phyloP scores from a whole-genome alignment of 2,797 vertebrate genomes.

The Cuculus canorus region DNA sequence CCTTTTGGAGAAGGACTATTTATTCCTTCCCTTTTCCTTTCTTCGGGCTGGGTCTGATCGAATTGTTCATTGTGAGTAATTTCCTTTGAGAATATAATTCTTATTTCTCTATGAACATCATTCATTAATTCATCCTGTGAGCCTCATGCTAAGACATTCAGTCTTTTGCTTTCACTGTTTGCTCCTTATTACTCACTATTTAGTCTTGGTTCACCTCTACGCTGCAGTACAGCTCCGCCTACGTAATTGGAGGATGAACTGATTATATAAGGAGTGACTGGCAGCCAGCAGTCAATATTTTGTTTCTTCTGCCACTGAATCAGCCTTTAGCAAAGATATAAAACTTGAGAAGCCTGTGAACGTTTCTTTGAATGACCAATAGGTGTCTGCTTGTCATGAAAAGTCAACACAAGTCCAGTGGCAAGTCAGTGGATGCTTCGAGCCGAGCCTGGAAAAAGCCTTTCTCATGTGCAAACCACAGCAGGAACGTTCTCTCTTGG shows the following conservation, averaged over 20 bases:
- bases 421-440: background rate
- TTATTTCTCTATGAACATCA: slow-evolving; percentile 39
- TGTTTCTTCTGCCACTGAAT: background rate
- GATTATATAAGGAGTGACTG: background rate
- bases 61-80: slow-evolving; percentile 54
- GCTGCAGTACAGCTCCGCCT: background rate
- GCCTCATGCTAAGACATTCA: slow-evolving; percentile 10
- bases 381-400: background rate
- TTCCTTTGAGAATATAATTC: slow-evolving; percentile 33
- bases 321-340: background rate
- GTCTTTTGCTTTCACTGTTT: background rate
- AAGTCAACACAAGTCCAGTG: background rate
- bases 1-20: slow-evolving; percentile 44
- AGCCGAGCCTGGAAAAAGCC: background rate
- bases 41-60: background rate
- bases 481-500: background rate
- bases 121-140: slow-evolving; percentile 33
- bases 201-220: background rate
- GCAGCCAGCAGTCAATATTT: background rate
- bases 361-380: background rate
- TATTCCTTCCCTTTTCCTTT: slow-evolving; percentile 49
- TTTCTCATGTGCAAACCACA: background rate
- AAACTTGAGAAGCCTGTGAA: background rate
- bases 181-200: background rate
- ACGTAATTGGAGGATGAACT: background rate